Base-by-base conservation (phyloP, 2,113 vertebrate genomes). In the Ranitomeya imitator region DNA sequence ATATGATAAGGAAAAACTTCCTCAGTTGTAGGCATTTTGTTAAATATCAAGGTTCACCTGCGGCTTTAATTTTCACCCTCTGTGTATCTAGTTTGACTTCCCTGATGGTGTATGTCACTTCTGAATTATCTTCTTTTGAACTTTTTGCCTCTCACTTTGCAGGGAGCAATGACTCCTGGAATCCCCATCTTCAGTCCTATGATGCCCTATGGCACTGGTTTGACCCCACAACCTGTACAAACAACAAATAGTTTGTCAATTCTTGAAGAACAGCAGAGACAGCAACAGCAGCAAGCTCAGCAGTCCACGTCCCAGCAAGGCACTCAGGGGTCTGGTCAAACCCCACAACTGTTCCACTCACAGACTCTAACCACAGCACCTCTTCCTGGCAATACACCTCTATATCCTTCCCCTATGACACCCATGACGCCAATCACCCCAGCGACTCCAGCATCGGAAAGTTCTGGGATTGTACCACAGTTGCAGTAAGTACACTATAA, bases 381-480 rank as follows among this genome's bases (percentile, higher is more conserved):
- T 10, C 94, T 99, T 89, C 98, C 98, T 0, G 97, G 98, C 89
- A 98, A 97, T 90, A 98, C 97, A 0, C 97, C 98, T 1, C 94
- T 98, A 6, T 99, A 98, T 86, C 94, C 93, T 65, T 97, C 97
- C 23, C 98, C 98, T 0, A 94, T 99, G 92, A 99, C 97, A 1
- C 98, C 98, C 0, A 99, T 99, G 98, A 99, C 98, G 54, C 98
- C 98, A 0, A 94, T 98, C 90, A 98, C 98, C 61, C 98, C 98
- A 2, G 96, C 97, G 26, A 99, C 98, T 1, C 98, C 98, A 0
- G 97, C 97, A 0, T 99, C 98, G 0, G 98, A 99, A 94, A 99
- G 97, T 93, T 99, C 98, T 37, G 98, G 98, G 89, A 99, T 99
- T n/a, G 96, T 99, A 54, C 98, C 98, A 0, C 98, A 99, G 92